Base-by-base conservation (phyloP, 1,140 invertebrate species). In the Phthorimaea operculella region DNA sequence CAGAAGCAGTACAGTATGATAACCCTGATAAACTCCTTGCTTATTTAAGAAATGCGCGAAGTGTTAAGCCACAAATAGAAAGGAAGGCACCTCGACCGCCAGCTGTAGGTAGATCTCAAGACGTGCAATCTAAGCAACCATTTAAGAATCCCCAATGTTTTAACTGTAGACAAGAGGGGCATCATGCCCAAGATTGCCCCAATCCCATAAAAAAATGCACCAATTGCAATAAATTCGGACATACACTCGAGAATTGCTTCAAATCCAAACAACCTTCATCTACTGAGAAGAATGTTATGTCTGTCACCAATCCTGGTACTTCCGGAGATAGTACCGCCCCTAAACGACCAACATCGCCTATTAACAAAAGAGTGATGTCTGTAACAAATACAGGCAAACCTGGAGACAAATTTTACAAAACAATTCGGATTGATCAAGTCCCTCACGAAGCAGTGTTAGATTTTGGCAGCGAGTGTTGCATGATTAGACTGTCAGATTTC, bases 401-500 rank as follows among this genome's bases (percentile, higher is more conserved):
- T 3, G 33, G 16, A 33, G 34, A 54, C 1, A 60, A 60, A 52
- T 60, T 33, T 53, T 36, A 34, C 50, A 60, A 60, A 48, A 1
- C 11, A 8, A 28, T 39, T n/a, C 11, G 4, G 15, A 39, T 60
- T 0, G 39, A 60, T 28, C 11, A 33, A 4, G 28, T 52, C 8
- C n/a, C 49, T 47, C 14, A 48, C 5, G n/a, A 33, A 18, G 39
- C 47, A 6, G 54, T 51, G 28, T 51, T 59, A 11, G 53, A 59
- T 45, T 59, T 59, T 11, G 58, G 58, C 4, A 60, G 58, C 36
- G 39, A 55, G 16, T 55, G 44, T 12, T 36, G 33, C 6, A 47
- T 60, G 42, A 60, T 60, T 33, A 60, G 42, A 15, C 15, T n/a
- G 7, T 16, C 52, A 45, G 52, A 59, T 33, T 54, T 34, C 16